Evolutionary conservation across 2,797 vertebrate species (phyloP), one percentile per base, ranked within the genome.

Genomic region (Typhlichthys subterraneus): DNA sequence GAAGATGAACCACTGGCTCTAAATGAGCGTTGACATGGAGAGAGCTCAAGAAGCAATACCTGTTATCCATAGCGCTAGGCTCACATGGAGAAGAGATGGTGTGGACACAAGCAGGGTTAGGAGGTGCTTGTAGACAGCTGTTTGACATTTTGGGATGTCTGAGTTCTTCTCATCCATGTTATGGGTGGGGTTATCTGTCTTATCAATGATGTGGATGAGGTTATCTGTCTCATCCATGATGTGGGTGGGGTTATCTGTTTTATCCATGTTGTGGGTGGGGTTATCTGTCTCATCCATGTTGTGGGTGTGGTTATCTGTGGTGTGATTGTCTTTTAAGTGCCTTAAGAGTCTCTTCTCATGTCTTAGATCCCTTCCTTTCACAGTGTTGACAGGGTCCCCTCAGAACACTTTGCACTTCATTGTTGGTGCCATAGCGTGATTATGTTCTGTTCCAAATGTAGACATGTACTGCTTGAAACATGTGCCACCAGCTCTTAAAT

Each of bases 281-380:
- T 72, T 70, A 65, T 85, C 80, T 50, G 65, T 77, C 77, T 58
- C 63, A 66, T 61, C 68, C 67, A 14, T 57, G 62, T 66, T 64
- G 77, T 75, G 82, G 81, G 77, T 77, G 83, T 82, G 74, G 74
- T 71, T 77, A 69, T 85, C 79, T 87, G 77, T 78, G 70, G 79
- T 81, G 76, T 83, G 80, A 80, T 83, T 79, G 76, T 72, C 81
- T 89, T 85, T 38, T 81, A 90, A 92, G 92, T 93, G 92, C 92
- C 92, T 93, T 92, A 74, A 84, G 89, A 84, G 78, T 73, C 75
- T 81, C 75, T 81, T 69, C 73, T 65, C 70, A 60, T 75, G 69
- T 65, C 70, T 65, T 67, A 75, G 79, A 77, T 84, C 72, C 75
- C 75, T 70, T 83, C 75, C 64, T 59, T 52, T 61, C 67, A 61